These are phyloP conservation scores for Gnathonemus longibarbis DNA, from an alignment of 2,113 vertebrate genomes.

Conservation along the genomic window DNA sequence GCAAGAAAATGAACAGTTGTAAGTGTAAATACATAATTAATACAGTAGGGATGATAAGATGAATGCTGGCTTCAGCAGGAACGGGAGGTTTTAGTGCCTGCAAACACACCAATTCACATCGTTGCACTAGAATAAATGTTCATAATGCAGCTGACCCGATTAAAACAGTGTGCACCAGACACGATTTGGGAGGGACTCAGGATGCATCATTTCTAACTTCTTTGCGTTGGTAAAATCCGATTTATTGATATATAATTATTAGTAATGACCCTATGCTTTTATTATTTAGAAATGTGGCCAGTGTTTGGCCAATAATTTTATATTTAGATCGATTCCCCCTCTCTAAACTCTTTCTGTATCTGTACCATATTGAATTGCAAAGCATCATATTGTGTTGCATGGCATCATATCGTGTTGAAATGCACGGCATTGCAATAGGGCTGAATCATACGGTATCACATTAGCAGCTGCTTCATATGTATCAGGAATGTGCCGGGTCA, in stretches of 20 bases:
- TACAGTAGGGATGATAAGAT: not conserved
- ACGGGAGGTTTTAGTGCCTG: too few species aligned
- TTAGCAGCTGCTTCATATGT: not conserved
- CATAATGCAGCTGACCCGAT: not conserved
- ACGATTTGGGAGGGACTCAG: not conserved
- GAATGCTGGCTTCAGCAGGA: too few species aligned
- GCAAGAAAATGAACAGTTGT: not conserved
- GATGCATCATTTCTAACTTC: not conserved
- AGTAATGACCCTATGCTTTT: not conserved
- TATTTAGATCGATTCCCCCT: not conserved
- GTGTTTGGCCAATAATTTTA: not conserved
- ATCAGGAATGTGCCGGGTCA: not conserved
- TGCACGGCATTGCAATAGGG: not conserved
- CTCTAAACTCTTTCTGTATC: not conserved
- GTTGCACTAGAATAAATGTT: not conserved
- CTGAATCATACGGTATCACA: not conserved
- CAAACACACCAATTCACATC: not conserved
- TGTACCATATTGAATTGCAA: not conserved
- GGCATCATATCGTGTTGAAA: not conserved
- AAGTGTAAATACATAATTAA: not conserved
- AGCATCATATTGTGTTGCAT: not conserved
- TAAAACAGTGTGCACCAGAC: not conserved
- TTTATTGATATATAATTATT: not conserved
- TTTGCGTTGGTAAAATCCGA: not conserved
- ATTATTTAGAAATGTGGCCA: not conserved